phyloP scores from a whole-genome alignment of 2,113 vertebrate genomes.

The Tinamus guttatus region DNA sequence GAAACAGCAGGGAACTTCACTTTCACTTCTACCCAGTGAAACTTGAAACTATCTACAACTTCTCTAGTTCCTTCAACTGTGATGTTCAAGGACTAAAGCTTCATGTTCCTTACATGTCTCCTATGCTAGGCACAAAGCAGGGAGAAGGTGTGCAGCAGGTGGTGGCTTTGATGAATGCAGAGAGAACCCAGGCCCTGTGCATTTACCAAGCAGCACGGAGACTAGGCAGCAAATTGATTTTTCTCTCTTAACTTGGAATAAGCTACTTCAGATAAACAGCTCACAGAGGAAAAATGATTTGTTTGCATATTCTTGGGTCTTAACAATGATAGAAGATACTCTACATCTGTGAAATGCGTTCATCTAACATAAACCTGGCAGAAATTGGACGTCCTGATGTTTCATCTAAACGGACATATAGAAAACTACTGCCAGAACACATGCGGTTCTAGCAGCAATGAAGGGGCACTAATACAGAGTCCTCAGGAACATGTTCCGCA shows the following conservation, averaged over 20 bases:
- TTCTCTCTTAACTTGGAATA: background rate
- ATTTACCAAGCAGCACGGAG: background rate
- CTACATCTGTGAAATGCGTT: background rate
- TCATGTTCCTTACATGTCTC: rapidly evolving
- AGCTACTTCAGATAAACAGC: background rate
- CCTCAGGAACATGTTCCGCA: background rate
- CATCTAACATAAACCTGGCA: background rate
- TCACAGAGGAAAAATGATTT: background rate
- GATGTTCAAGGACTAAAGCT: background rate
- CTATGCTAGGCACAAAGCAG: background rate
- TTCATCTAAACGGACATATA: background rate
- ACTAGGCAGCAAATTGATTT: background rate
- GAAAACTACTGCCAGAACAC: constrained; percentile 3
- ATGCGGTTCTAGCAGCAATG: background rate
- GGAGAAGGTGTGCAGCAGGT: background rate
- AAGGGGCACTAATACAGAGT: background rate
- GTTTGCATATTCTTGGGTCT: background rate
- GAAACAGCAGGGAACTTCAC: background rate
- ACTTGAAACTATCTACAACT: background rate
- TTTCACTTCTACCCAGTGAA: background rate
- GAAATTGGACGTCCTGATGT: background rate
- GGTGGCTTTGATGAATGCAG: background rate
- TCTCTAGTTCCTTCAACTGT: background rate
- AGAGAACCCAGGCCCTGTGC: background rate
- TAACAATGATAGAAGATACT: background rate